Base-by-base conservation (phyloP, 2,113 vertebrate genomes). In the Cyanistes caeruleus region DNA sequence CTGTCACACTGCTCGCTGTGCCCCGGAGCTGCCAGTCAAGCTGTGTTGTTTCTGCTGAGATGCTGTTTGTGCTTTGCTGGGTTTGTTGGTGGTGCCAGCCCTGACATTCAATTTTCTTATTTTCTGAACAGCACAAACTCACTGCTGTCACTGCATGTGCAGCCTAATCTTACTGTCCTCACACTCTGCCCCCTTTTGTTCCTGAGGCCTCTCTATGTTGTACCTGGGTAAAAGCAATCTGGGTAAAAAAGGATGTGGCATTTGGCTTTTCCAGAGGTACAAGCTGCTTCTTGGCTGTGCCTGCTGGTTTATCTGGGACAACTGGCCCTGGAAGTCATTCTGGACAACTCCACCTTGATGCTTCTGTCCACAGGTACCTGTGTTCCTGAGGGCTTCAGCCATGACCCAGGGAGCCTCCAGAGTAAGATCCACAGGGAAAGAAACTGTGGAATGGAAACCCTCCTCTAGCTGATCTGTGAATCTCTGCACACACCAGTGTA, bases 31-130 rank as follows among this genome's bases (percentile, higher is more conserved):
- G 84, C 31, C 77, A 80, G 74, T 77, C 93, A 89, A 72, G 84
- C 91, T 89, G 84, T 41, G 93, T 74, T 82, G 87, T 91, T 91
- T 87, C 77, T 94, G 69, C 79, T 89, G 65, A 95, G 83, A 86
- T 70, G 68, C 60, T 93, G 11, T 78, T 90, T 79, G 65, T 91
- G 91, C 90, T 87, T 49, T 73, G 81, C 81, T 94, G 89, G 4
- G 58, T 82, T 67, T 87, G 86, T 39, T 62, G 63, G 19, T 64
- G 44, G n/a, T 92, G 84, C 87, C 80, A 82, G 73, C 60, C 6
- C 60, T 91, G 87, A 84, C 64, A 68, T 70, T 39, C 48, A 28
- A 46, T 62, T 78, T 39, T 53, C 55, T 55, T 70, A 48, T 24
- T 55, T 62, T 30, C 35, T 48, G 28, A 70, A 28, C 55, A 62